Evolutionary conservation across 2,113 vertebrate species (phyloP), one percentile per base, ranked within the genome.

Genomic region (Pelobates fuscus): DNA sequence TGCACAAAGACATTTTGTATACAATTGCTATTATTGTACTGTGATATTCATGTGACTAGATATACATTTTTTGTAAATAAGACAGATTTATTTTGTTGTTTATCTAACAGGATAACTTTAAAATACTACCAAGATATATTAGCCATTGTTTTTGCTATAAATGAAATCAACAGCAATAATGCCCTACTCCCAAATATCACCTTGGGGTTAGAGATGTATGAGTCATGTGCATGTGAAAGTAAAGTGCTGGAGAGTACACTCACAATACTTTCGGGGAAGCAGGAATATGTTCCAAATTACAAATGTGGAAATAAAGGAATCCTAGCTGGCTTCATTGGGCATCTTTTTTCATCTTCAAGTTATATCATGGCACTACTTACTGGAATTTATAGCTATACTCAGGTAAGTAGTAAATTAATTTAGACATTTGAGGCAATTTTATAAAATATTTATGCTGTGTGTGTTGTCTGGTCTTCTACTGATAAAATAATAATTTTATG

Each of bases 171-270:
- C n/a, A 54, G 6, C 20, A 64, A 43, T 55, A 20, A 26, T 25
- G 7, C 8, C 2, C 27, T 73, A 23, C 70, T 73, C 52, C 60
- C 70, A 25, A 73, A 73, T 14, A 49, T 73, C 20, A 64, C 70
- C n/a, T 11, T 73, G 37, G 70, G 70, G 24, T 55, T 61, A n/a
- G 44, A 73, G n/a, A 73, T 73, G 23, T 55, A 25, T 55, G 70
- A 73, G 26, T 54, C 74, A 1, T 61, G 55, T 49, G 8, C 14
- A 5, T 64, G 55, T 64, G 70, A 64, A 25, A 55, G n/a, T 52
- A 73, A 37, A 55, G 60, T 60, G 1, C 0, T 73, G 52, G 60
- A 73, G 25, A 37, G 20, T 12, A 64, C 60, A 14, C 30, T 73
- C 7, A 54, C 54, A 55, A n/a, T 73, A 29, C 41, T 73, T 8